Evolutionary conservation across 1,140 invertebrate species (phyloP).

Genomic region (Drosophila lacertosa): DNA sequence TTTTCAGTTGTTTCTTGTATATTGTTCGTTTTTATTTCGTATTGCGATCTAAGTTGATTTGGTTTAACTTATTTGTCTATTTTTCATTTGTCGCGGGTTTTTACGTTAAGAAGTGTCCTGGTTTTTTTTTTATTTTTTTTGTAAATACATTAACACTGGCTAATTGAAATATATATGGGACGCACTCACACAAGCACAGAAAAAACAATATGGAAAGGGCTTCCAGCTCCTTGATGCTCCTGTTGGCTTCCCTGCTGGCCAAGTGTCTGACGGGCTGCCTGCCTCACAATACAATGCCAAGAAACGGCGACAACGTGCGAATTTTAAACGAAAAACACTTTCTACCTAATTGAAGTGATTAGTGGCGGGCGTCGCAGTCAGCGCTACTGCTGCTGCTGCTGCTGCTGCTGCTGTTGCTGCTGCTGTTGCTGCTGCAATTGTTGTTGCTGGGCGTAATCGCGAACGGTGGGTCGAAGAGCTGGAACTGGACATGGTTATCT

Average conservation of each 20-base stretch:
- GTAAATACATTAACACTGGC: too few relatives aligned
- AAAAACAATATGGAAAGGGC: constrained; percentile 2
- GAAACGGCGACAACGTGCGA: constrained; percentile 82
- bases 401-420: constrained; percentile 34
- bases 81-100: constrained; percentile 25
- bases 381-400: constrained; percentile 26
- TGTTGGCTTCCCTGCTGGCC: constrained; percentile 36
- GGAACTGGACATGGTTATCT: constrained; percentile 67
- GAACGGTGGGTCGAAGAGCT: constrained; percentile 57
- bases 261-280: constrained; percentile 55
- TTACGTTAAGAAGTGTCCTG: too few relatives aligned
- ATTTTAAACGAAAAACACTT: constrained; percentile 83
- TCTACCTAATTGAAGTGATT: constrained; percentile 82
- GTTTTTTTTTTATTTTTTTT: too few relatives aligned
- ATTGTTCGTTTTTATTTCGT: constrained; percentile 2
- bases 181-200: constrained; percentile 10
- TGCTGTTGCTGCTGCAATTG: not conserved
- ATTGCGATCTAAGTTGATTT: constrained; percentile 1
- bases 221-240: not conserved
- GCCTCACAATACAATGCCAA: constrained; percentile 78
- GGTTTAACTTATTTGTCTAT: constrained; percentile 4
- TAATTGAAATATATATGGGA: too few relatives aligned
- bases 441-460: constrained; percentile 37
- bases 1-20: not conserved
- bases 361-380: constrained; percentile 60